A percentile compares a stretch with the other conserved stretches of the same genome.
Conservation (phyloP, 2,113 vertebrate species). For the Furnarius figulus region DNA sequence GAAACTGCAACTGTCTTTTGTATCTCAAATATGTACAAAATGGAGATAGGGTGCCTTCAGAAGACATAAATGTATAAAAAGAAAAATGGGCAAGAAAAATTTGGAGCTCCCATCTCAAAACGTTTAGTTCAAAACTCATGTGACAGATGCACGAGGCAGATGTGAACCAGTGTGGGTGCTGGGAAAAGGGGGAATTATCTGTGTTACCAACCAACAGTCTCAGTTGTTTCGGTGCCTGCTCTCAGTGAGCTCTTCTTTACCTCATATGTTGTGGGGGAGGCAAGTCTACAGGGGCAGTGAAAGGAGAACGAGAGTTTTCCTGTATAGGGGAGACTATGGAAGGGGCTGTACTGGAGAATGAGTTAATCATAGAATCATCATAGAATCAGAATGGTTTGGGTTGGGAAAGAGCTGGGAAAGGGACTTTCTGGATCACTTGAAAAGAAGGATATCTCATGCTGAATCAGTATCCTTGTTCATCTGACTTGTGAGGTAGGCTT, state of each 20-base stretch:
- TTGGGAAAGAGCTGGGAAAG: background rate
- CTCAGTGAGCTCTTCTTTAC: background rate
- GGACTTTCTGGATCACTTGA: background rate
- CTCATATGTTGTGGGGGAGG: background rate
- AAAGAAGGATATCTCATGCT: background rate
- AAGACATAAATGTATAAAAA: background rate
- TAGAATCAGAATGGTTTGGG: background rate
- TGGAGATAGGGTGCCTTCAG: background rate
- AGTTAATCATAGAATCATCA: background rate
- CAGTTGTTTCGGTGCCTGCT: background rate
- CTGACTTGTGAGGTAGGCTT: background rate
- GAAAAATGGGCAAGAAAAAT: background rate
- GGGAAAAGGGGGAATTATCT: background rate
- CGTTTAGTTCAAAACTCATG: background rate
- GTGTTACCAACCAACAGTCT: background rate
- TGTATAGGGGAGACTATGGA: background rate
- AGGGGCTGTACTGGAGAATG: background rate
- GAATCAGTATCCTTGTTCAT: background rate
- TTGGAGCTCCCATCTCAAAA: background rate
- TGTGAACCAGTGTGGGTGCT: fast-evolving
- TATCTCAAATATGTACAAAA: background rate
- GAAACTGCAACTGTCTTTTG: background rate
- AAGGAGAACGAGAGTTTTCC: background rate
- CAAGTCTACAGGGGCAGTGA: background rate
- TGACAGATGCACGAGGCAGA: background rate